Base-by-base conservation (phyloP, 2,888 invertebrate genomes). In the Platycnemis pennipes region DNA sequence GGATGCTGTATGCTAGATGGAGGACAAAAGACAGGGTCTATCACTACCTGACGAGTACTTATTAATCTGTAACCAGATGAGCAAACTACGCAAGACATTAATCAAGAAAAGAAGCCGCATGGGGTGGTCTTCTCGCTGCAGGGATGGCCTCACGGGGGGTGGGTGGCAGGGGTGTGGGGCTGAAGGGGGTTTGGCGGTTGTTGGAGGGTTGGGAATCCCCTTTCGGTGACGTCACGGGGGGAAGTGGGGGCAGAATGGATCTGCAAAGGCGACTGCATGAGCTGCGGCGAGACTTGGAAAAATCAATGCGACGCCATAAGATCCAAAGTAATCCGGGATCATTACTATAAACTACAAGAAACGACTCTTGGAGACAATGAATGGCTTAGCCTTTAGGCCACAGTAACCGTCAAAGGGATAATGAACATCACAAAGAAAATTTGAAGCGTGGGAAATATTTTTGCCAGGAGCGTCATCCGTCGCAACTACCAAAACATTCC, bases 261-360 rank as follows among this genome's bases (percentile, higher is more conserved):
- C 91, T 91, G 91, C 91, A 91, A 91, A 91, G 91, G 63, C 91
- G 63, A 91, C 91, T 91, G 91, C 91, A 91, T 69, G 91, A 69
- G 63, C 63, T 45, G 91, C 91, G 63, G 91, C 91, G 91, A 91
- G 91, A 91, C 91, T 91, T 44, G 91, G 91, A 91, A 91, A 91
- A 91, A 91, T 91, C 91, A 91, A 91, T 91, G 91, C 91, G 44
- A 91, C 91, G 91, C 91, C 53, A 63, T 44, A 91, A 91, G 91
- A 91, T 91, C 91, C 91, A 69, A 91, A 91, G 91, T 91, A 91
- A 91, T 91, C 91, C 63, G 44, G 63, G 69, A 63, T 91, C 91
- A 91, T 91, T 91, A 69, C 91, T 91, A 91, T 91, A 91, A 91
- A 63, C 91, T 45, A 63, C 56, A 44, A 63, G 42, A 56, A 13